phyloP scores from a whole-genome alignment of 2,113 vertebrate species.

The Rhombomys opimus region DNA sequence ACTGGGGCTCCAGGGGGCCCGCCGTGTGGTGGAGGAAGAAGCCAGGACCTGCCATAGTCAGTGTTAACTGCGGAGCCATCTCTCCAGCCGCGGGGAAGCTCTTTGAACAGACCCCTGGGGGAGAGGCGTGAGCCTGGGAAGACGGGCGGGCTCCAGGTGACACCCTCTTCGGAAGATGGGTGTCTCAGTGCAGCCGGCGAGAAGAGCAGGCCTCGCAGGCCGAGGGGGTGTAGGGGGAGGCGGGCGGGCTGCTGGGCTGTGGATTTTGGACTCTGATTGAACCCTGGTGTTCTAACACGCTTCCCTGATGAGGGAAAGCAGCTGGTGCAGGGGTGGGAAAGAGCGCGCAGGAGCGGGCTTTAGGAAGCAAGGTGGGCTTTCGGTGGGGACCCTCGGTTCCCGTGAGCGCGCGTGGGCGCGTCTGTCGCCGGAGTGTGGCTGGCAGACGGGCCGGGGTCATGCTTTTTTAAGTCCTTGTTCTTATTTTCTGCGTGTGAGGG shows the following conservation, averaged over 20 bases:
- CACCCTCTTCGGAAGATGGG: background rate
- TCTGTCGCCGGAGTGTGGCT: background rate
- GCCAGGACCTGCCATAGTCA: background rate
- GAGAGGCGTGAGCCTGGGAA: background rate
- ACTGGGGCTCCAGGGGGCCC: background rate
- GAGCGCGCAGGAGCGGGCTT: background rate
- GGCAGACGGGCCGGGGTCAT: background rate
- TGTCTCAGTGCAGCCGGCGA: too few species aligned
- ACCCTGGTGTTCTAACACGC: conserved; percentile 12
- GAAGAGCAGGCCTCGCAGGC: background rate
- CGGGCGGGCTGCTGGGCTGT: background rate
- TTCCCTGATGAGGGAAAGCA: background rate
- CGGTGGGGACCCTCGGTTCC: background rate
- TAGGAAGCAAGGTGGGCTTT: background rate
- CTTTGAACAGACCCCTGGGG: background rate
- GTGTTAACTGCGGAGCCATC: background rate
- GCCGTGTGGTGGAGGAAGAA: background rate
- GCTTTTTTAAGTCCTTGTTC: too few species aligned
- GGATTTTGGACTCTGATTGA: conserved; percentile 1
- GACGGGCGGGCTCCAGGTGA: background rate
- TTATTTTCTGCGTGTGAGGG: too few species aligned
- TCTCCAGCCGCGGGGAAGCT: background rate
- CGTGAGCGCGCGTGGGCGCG: background rate
- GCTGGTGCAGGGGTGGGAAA: background rate
- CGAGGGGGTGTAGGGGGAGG: background rate